These are phyloP conservation scores for Oncopodura yosiiana DNA, from an alignment of 1,140 invertebrate species.

Conservation along the genomic window DNA sequence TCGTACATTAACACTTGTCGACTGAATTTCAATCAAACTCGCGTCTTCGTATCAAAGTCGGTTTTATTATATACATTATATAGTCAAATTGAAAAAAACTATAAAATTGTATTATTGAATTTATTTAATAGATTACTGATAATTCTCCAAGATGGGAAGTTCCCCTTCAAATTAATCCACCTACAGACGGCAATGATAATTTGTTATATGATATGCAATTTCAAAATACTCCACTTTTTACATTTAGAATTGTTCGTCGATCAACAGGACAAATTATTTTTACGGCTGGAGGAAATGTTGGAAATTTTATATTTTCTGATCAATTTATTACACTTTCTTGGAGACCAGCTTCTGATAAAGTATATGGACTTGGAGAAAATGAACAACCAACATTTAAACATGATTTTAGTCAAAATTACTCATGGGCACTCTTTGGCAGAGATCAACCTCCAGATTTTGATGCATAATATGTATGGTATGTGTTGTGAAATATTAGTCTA, in stretches of 20 bases:
- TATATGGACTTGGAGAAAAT: slow-evolving; percentile 48
- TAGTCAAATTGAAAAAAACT: not conserved
- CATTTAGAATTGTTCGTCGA: slow-evolving; percentile 27
- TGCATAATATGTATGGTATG: slow-evolving; percentile 41
- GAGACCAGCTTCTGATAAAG: slow-evolving; percentile 42
- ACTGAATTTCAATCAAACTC: slow-evolving; percentile 26
- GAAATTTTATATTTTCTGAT: slow-evolving; percentile 68
- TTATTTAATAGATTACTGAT: slow-evolving; percentile 22
- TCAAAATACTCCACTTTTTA: slow-evolving; percentile 21
- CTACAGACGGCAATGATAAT: slow-evolving; percentile 5
- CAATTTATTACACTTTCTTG: slow-evolving; percentile 70
- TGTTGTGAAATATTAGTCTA: not conserved
- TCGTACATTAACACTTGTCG: slow-evolving; percentile 6
- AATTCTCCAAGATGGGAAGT: slow-evolving; percentile 28
- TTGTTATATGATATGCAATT: slow-evolving; percentile 24
- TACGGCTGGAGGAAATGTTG: slow-evolving; percentile 54
- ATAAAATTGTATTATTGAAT: not conserved
- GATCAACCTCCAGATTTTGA: slow-evolving; percentile 20
- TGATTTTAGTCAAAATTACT: slow-evolving; percentile 14
- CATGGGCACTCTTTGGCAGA: slow-evolving; percentile 15
- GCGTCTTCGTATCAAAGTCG: slow-evolving; percentile 28
- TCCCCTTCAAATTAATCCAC: slow-evolving; percentile 22
- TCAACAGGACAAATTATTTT: slow-evolving; percentile 23
- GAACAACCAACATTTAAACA: slow-evolving; percentile 33
- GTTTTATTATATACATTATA: not conserved